Percentiles rank a stretch among this genome's conserved stretches.
phyloP scores from a whole-genome alignment of 2,797 vertebrate species.

The Picus viridis region DNA sequence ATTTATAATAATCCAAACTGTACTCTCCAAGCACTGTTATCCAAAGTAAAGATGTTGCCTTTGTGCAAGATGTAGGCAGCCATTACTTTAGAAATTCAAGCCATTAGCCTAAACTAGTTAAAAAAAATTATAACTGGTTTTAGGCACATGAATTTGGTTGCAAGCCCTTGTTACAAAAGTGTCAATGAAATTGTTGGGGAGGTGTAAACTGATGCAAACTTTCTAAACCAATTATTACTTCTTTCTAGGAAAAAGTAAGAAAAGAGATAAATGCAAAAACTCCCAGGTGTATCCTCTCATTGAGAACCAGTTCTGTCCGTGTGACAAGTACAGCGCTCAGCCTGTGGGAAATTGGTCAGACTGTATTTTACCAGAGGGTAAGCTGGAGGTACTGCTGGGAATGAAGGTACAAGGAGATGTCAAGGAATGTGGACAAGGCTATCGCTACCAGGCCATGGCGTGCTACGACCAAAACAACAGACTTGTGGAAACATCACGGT shows the following conservation, averaged over 20 bases:
- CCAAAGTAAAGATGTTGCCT: neutral
- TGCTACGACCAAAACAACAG: slow-evolving; percentile 95
- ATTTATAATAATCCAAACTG: neutral
- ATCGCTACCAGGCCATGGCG: slow-evolving; percentile 97
- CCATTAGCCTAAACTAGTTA: neutral
- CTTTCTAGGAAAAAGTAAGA: slow-evolving; percentile 93
- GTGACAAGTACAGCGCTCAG: slow-evolving; percentile 96
- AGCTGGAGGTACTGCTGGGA: slow-evolving; percentile 81
- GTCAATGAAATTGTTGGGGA: neutral
- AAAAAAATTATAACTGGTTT: neutral
- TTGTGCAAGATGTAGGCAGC: neutral
- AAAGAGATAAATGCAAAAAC: slow-evolving; percentile 96
- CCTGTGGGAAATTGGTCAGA: slow-evolving; percentile 98
- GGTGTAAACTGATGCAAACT: neutral
- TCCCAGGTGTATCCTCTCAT: slow-evolving; percentile 92
- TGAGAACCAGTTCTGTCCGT: slow-evolving; percentile 97
- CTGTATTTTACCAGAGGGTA: slow-evolving; percentile 92
- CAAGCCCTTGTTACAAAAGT: neutral
- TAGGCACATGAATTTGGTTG: neutral
- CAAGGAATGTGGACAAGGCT: slow-evolving; percentile 95
- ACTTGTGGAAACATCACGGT: slow-evolving; percentile 92
- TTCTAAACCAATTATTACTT: slow-evolving; percentile 10
- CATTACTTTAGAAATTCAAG: neutral
- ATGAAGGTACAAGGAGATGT: slow-evolving; percentile 88
- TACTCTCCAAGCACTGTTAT: neutral